Evolutionary conservation across 23 tunicate species (phyloP).

Genomic region (Aplidium turbinatum): DNA sequence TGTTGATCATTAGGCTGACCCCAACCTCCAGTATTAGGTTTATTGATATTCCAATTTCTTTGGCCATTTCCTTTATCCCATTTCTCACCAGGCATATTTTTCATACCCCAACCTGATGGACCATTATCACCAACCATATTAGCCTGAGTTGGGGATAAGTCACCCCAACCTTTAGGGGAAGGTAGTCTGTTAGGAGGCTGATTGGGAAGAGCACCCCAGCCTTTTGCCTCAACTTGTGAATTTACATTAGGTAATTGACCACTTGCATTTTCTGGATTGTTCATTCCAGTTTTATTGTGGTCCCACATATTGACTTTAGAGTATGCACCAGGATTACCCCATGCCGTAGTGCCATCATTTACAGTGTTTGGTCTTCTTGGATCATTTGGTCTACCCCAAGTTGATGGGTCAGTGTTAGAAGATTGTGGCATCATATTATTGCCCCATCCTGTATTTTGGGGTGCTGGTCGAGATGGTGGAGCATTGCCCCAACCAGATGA

Average conservation of each 20-base stretch:
- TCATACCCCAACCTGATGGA: constrained; percentile 56
- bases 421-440: constrained; percentile 45
- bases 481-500: constrained; percentile 50
- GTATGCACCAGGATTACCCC: constrained; percentile 89
- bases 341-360: constrained; percentile 87
- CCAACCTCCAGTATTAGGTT: constrained; percentile 47
- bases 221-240: constrained; percentile 35
- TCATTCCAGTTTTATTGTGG: constrained; percentile 32
- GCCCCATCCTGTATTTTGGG: constrained; percentile 52
- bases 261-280: constrained; percentile 14
- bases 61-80: constrained; percentile 40
- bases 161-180: constrained; percentile 80
- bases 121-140: constrained; percentile 59
- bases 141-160: constrained; percentile 37
- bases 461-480: constrained; percentile 18
- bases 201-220: constrained; percentile 72
- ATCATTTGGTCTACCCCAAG: constrained; percentile 16
- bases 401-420: constrained; percentile 36
- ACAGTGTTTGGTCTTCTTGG: constrained; percentile 53
- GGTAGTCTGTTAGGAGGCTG: constrained; percentile 49
- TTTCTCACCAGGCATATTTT: constrained; percentile 24
- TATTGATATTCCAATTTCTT: constrained; percentile 44
- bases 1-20: constrained; percentile 52
- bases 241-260: constrained; percentile 33
- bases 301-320: constrained; percentile 87